Conservation (phyloP, 2,888 invertebrate genomes). For the Idaea aversata region DNA sequence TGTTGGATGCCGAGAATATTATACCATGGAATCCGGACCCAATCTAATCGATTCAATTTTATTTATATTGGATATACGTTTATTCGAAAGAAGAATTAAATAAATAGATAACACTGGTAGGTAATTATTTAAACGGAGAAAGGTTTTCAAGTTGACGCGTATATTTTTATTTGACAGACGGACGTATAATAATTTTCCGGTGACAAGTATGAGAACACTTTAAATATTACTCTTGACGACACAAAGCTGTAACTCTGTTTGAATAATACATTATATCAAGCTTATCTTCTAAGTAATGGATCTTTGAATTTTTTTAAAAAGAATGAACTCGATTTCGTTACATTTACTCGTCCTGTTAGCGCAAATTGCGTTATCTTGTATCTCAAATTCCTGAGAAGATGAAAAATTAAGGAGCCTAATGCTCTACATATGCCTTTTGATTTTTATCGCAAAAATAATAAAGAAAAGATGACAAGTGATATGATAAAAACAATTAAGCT, state of each 20-base stretch:
- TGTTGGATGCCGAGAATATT: conserved; percentile 55
- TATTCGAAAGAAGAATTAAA: no score
- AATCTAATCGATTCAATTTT: conserved; percentile 22
- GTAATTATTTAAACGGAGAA: no score
- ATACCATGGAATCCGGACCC: conserved; percentile 36
- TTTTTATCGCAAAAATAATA: not conserved
- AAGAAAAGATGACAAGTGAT: not conserved
- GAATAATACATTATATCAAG: conserved; percentile 17
- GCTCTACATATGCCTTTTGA: not conserved
- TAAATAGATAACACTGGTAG: no score
- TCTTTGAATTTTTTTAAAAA: conserved; percentile 49
- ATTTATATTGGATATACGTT: conserved; percentile 13
- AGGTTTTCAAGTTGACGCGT: conserved; percentile 3
- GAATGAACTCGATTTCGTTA: conserved; percentile 50
- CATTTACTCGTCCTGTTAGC: conserved; percentile 49
- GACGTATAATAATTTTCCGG: not conserved
- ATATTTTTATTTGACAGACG: not conserved
- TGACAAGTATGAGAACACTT: not conserved
- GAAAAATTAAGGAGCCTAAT: conserved; percentile 31
- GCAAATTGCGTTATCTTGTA: conserved; percentile 47
- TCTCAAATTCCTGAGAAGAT: conserved; percentile 34
- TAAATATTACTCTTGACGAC: conserved; percentile 2
- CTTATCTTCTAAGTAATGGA: conserved; percentile 37
- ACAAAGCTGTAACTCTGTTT: conserved; percentile 15
- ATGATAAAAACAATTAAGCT: no score